phyloP scores from a whole-genome alignment of 2,888 invertebrate species.

The Philopedon plagiatum region DNA sequence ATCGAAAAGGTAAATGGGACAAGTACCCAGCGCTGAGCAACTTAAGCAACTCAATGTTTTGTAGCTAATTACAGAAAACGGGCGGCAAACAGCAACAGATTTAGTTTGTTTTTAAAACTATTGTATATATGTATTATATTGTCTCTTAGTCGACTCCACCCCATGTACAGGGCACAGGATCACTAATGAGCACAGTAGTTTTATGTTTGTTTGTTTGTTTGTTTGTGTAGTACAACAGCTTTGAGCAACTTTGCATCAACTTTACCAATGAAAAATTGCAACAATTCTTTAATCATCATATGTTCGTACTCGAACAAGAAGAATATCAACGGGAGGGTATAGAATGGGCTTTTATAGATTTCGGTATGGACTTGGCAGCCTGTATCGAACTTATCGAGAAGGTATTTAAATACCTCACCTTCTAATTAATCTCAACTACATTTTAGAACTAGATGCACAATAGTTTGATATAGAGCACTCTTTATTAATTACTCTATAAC shows the following conservation, averaged over 20 bases:
- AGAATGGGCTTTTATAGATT: slow-evolving; percentile 94
- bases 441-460: slow-evolving; percentile 8
- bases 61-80: slow-evolving; percentile 30
- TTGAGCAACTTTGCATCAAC: slow-evolving; percentile 95
- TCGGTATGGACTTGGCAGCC: slow-evolving; percentile 91
- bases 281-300: slow-evolving; percentile 96
- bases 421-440: slow-evolving; percentile 7
- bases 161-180: slow-evolving; percentile 57
- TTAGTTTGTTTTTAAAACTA: too few relatives aligned
- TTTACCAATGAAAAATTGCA: slow-evolving; percentile 95
- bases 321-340: slow-evolving; percentile 93
- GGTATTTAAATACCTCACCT: slow-evolving; percentile 69
- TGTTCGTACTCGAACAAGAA: slow-evolving; percentile 95
- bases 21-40: neutral
- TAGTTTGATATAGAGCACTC: slow-evolving; percentile 1
- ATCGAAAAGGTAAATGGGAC: slow-evolving; percentile 87
- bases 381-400: slow-evolving; percentile 87
- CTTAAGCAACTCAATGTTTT: slow-evolving; percentile 40
- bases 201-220: slow-evolving; percentile 62
- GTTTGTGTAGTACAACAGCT: slow-evolving; percentile 85
- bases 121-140: slow-evolving; percentile 45
- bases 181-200: slow-evolving; percentile 52
- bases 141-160: slow-evolving; percentile 56
- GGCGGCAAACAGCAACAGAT: neutral
- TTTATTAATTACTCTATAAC: neutral